Percentiles rank a stretch among this genome's conserved stretches.
Conservation (phyloP, 2,888 invertebrate genomes). For the Spatulosminthurus flaviceps region DNA sequence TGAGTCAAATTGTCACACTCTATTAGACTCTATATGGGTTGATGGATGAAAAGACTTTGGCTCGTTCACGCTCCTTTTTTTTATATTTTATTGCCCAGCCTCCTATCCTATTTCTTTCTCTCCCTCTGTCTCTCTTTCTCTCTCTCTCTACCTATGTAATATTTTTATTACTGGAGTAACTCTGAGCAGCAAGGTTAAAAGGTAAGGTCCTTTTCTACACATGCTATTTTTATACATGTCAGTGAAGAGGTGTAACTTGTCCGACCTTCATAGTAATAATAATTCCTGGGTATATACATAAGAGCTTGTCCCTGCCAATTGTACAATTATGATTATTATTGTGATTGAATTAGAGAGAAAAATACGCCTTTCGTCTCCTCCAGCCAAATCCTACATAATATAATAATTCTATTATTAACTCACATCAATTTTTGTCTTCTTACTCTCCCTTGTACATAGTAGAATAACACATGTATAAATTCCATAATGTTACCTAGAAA, state of each 20-base stretch:
- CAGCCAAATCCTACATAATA: too few species aligned
- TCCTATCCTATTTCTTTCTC: conserved; percentile 2
- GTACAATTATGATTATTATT: conserved; percentile 41
- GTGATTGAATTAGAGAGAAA: conserved; percentile 25
- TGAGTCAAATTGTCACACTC: conserved; percentile 64
- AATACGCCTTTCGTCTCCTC: conserved; percentile 37
- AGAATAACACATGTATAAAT: too few species aligned
- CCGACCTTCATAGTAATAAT: too few species aligned
- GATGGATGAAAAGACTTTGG: conserved; percentile 49
- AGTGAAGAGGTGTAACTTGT: too few species aligned
- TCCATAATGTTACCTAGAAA: too few species aligned
- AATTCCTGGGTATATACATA: not conserved
- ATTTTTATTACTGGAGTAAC: conserved; percentile 34
- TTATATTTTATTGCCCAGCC: conserved; percentile 40
- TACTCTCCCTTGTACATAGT: too few species aligned
- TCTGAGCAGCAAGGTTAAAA: not conserved
- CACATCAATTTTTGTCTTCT: too few species aligned
- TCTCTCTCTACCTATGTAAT: not conserved
- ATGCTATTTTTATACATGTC: not conserved
- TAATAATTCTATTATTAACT: conserved; percentile 38
- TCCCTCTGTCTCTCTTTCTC: conserved; percentile 14
- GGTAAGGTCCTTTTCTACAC: not conserved
- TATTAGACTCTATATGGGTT: conserved; percentile 59
- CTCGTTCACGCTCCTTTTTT: conserved; percentile 48
- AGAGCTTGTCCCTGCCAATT: conserved; percentile 34